Percentiles rank a stretch among this genome's conserved stretches.
Evolutionary conservation across 1,140 invertebrate species (phyloP).

Genomic region (Macrobrachium rosenbergii): DNA sequence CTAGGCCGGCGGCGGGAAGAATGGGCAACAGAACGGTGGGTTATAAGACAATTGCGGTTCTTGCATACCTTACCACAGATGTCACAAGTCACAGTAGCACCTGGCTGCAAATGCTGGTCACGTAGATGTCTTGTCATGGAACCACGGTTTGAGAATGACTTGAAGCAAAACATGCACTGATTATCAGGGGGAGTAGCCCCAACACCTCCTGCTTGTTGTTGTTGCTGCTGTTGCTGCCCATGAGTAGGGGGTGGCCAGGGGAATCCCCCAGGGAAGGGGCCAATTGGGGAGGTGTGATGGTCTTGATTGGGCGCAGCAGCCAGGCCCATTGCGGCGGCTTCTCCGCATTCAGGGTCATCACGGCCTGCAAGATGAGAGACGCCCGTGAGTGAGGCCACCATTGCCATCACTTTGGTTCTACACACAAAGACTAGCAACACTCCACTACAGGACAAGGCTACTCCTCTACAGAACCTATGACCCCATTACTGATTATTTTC

Average conservation of each 20-base stretch:
- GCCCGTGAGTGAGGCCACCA: constrained; percentile 48
- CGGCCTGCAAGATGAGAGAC: constrained; percentile 57
- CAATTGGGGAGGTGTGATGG: constrained; percentile 43
- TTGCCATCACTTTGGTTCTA: constrained; percentile 34
- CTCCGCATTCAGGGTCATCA: constrained; percentile 39
- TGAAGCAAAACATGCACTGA: constrained; percentile 72
- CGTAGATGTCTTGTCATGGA: constrained; percentile 65
- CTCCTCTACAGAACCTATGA: constrained; percentile 36
- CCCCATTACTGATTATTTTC: not conserved
- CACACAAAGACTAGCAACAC: constrained; percentile 35
- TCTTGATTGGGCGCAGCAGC: constrained; percentile 44
- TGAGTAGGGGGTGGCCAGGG: constrained; percentile 46
- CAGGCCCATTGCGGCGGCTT: constrained; percentile 40
- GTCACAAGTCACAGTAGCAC: constrained; percentile 76
- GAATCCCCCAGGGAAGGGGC: constrained; percentile 55
- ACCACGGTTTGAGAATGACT: constrained; percentile 66
- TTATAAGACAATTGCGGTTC: constrained; percentile 83
- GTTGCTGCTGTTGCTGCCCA: constrained; percentile 36
- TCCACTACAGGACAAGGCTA: constrained; percentile 49
- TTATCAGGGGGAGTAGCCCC: constrained; percentile 76
- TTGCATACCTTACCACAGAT: constrained; percentile 82
- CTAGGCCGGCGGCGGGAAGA: constrained; percentile 76
- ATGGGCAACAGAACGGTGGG: constrained; percentile 81
- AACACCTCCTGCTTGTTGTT: constrained; percentile 42
- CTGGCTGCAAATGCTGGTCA: constrained; percentile 65